Evolutionary conservation across 2,888 invertebrate species (phyloP), one percentile per base, ranked within the genome.

Genomic region (Trissoscelio sp.): DNA sequence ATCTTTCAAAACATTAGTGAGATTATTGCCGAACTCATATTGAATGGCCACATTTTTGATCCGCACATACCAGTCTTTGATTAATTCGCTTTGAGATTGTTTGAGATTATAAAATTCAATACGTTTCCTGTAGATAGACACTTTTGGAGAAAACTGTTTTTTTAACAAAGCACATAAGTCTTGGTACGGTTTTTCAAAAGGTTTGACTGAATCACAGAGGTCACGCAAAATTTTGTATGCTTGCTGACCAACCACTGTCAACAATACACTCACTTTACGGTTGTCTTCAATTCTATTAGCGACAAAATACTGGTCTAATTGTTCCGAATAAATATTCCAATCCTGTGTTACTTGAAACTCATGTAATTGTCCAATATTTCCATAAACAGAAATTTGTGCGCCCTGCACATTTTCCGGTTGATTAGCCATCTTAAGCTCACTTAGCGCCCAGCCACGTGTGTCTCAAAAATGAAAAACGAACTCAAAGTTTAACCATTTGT

Each of bases 41-140:
- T 53, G 69, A 1, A 55, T 60, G 0, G 79, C 79, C 22, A 55
- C 66, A 84, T 83, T 86, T 86, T 87, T 86, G 84, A 88, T 79
- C 82, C 87, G 64, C 83, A 84, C 87, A 85, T 87, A 84, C 82
- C 79, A 82, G 0, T 73, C 24, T 44, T 77, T 83, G 0, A 83
- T 31, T 0, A 70, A 39, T 37, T 82, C 80, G 0, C 28, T 12
- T 31, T 31, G 31, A 31, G 31, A 6, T 81, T 85, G 86, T 66
- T 75, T 84, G 67, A 85, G 82, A 81, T 86, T 73, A 18, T 69
- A 81, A 72, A 79, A 82, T 11, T 83, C 64, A 6, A 67, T 58
- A 6, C 83, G 34, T 44, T 82, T 74, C 48, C 74, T 70, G 7
- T 62, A 81, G 2, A 81, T 39, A 0, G 69, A 78, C 0, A 73